A percentile compares a stretch with the other conserved stretches of the same genome.
Evolutionary conservation across 2,113 vertebrate species (phyloP).

Genomic region (Plecotus auritus): DNA sequence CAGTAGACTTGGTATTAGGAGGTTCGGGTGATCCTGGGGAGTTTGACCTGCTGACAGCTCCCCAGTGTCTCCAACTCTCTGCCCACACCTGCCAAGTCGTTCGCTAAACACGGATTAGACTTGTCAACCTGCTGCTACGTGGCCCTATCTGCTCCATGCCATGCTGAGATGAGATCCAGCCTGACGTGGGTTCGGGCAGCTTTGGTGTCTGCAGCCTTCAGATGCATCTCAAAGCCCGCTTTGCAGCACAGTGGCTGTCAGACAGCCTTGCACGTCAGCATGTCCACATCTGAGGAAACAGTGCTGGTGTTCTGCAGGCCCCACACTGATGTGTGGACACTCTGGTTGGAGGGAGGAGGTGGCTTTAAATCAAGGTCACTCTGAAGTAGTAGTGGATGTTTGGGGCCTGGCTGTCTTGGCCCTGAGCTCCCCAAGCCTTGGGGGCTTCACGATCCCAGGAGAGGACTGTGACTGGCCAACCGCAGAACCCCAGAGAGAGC

Average conservation of each 20-base stretch:
- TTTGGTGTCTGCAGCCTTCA: not conserved
- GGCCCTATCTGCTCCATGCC: not conserved
- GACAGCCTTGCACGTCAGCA: not conserved
- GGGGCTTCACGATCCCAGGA: not conserved
- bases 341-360: not conserved
- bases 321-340: not conserved
- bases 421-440: not conserved
- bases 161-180: not conserved
- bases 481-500: not conserved
- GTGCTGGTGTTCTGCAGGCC: fast-evolving
- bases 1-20: not conserved
- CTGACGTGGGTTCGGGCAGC: not conserved
- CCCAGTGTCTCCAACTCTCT: not conserved
- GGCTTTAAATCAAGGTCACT: not conserved
- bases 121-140: fast-evolving
- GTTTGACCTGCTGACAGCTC: not conserved
- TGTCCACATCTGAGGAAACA: not conserved
- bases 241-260: not conserved
- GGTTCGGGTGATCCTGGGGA: not conserved
- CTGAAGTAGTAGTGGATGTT: not conserved
- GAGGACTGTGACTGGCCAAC: not conserved
- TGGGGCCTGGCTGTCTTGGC: not conserved
- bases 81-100: not conserved
- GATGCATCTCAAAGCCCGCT: not conserved
- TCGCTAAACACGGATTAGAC: not conserved